Percentiles rank a stretch among this genome's conserved stretches.
phyloP scores from a whole-genome alignment of 2,797 vertebrate genomes.

The Anolis apletophallus region DNA sequence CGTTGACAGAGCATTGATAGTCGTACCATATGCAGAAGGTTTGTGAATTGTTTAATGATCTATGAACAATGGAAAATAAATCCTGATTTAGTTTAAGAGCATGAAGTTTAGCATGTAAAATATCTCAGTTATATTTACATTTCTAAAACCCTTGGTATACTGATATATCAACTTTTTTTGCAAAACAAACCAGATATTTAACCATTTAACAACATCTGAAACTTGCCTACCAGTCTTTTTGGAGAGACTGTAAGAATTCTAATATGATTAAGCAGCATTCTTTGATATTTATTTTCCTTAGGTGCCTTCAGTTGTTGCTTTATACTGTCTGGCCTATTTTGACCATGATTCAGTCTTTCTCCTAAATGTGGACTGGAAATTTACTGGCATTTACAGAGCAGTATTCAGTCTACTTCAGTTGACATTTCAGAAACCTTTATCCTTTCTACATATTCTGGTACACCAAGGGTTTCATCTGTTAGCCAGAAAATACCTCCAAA shows the following conservation, averaged over 20 bases:
- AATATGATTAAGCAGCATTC: slow-evolving; percentile 49
- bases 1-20: slow-evolving; percentile 99
- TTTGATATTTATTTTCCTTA: slow-evolving; percentile 42
- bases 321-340: slow-evolving; percentile 22
- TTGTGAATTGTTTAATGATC: slow-evolving; percentile 85
- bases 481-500: slow-evolving; percentile 65
- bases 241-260: slow-evolving; percentile 30
- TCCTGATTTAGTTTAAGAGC: slow-evolving; percentile 69
- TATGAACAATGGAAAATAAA: slow-evolving; percentile 63
- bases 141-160: slow-evolving; percentile 85
- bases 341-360: slow-evolving; percentile 44
- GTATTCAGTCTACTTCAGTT: not conserved
- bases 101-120: slow-evolving; percentile 63
- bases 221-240: slow-evolving; percentile 26
- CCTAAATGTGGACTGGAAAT: slow-evolving; percentile 45
- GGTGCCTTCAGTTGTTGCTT: slow-evolving; percentile 31
- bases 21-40: slow-evolving; percentile 99
- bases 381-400: slow-evolving; percentile 25
- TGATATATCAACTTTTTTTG: slow-evolving; percentile 62
- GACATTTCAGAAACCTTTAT: slow-evolving; percentile 30
- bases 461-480: slow-evolving; percentile 80
- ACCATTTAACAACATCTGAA: not conserved
- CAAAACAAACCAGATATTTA: not conserved
- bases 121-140: slow-evolving; percentile 39
- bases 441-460: slow-evolving; percentile 68